Evolutionary conservation across 2,113 vertebrate genomes (phyloP), one percentile per base, ranked within the genome.

Genomic region (Ciconia stormi): DNA sequence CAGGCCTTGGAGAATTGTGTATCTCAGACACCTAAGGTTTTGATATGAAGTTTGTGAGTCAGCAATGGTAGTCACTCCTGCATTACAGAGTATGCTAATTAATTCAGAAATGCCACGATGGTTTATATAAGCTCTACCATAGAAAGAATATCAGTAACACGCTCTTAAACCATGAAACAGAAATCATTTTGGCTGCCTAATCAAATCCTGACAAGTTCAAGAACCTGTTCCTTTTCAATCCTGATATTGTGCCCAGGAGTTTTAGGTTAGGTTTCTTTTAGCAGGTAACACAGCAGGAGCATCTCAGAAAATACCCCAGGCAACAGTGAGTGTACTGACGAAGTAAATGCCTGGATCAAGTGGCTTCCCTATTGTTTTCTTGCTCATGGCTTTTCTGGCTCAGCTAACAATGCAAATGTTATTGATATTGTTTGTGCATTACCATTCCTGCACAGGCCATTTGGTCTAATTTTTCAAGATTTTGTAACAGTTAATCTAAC

Each of bases 391-490:
- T 86, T 93, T 96, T 95, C 59, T 93, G 36, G 3, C 10, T 94
- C 49, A 66, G 38, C 38, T 90, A 23, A 62, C 36, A 91, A 38
- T 56, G 38, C 30, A 76, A 63, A 79, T 42, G 17, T 55, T 90
- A 61, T 46, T 79, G 47, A 58, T 82, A 80, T n/a, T 66, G 12
- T 77, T 93, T 88, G 18, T 26, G 4, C 6, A 59, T 71, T 74
- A 59, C 23, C 7, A 30, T 71, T 87, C 30, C 47, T 85, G 26
- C 12, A 70, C 20, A 81, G 50, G 32, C 2, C 11, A 66, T 81
- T 94, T 95, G 34, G 25, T 93, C 32, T 70, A 62, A 66, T 88
- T 94, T 79, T 94, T 91, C 85, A 83, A 71, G 27, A 81, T 69
- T 90, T 91, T 87, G 19, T 85, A 88, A 67, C 44, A 66, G 53